Evolutionary conservation across 2,113 vertebrate genomes (phyloP).

Genomic region (Campylomormyrus numenius): DNA sequence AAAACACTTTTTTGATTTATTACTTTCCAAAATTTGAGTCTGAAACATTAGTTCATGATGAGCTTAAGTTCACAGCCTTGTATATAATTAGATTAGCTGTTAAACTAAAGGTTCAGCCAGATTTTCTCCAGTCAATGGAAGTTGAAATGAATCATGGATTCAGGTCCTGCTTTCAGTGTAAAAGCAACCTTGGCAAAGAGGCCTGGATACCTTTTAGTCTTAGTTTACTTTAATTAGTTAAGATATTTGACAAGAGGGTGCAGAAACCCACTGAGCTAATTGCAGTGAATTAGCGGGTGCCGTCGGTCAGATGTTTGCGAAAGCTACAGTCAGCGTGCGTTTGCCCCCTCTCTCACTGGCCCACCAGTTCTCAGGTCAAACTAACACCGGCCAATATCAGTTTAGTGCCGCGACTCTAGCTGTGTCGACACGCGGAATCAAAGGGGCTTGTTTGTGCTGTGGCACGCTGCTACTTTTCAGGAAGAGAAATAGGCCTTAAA

Average conservation of each 20-base stretch:
- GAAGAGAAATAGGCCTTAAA: slow-evolving; percentile 61
- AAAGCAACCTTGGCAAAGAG: not conserved
- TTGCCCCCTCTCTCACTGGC: slow-evolving; percentile 22
- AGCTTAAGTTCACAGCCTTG: not conserved
- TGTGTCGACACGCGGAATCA: slow-evolving; percentile 62
- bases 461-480: slow-evolving; percentile 55
- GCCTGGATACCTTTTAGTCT: slow-evolving; percentile 14
- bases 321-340: slow-evolving; percentile 28
- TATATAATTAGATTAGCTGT: not conserved
- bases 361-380: slow-evolving; percentile 46
- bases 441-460: slow-evolving; percentile 53
- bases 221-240: slow-evolving; percentile 36
- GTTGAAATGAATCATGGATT: not conserved
- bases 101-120: not conserved
- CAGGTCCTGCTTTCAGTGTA: not conserved
- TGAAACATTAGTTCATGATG: not conserved
- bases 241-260: slow-evolving; percentile 48
- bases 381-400: slow-evolving; percentile 41
- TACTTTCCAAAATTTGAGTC: not conserved
- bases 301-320: slow-evolving; percentile 41
- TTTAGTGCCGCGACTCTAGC: slow-evolving; percentile 55
- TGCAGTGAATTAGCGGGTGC: slow-evolving; percentile 37
- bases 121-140: not conserved
- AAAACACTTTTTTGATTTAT: not conserved
- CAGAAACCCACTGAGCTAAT: slow-evolving; percentile 33